Evolutionary conservation across 2,888 invertebrate species (phyloP), one percentile per base, ranked within the genome.

Genomic region (Syrista parreyssii): DNA sequence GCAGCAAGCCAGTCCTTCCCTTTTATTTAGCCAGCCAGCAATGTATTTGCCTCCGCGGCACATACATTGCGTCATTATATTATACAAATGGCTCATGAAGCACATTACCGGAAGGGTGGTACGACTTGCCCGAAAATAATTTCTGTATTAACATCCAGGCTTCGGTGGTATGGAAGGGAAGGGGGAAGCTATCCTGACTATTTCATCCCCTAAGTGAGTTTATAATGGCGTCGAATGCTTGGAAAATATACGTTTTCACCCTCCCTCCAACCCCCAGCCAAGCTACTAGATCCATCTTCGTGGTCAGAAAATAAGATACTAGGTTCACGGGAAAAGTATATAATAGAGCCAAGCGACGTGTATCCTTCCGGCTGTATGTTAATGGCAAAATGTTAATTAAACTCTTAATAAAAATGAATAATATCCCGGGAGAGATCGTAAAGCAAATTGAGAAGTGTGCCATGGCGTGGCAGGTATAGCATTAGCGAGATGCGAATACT

Each of bases 51-150:
- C 23, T 40, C 15, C 55, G 2, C 15, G 74, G 82, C 77, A 76
- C 81, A 83, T 86, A 85, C 80, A 85, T 86, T 85, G 83, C 79
- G 77, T 79, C 80, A 78, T 78, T 83, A 78, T 83, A 85, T 86
- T 86, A 83, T 82, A 82, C 79, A 86, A 83, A 78, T 84, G 79
- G 69, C 55, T 23, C 55, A 23, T 2, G 55, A 9, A 55, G 55
- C 55, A 55, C 55, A 6, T 55, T 55, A 55, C 9, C 55, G 55
- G 55, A 55, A 23, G 55, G 15, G 55, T 55, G 9, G 23, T 55
- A 55, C 55, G 55, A 55, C 55, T 55, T 23, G 55, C 55, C 55
- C 23, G 55, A 55, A 55, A 23, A 55, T 55, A 55, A 55, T 55
- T 55, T 55, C 55, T 55, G 55, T 23, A 55, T 55, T 55, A 55